A percentile compares a stretch with the other conserved stretches of the same genome.
Conservation (phyloP, 2,797 vertebrate genomes). For the Phataginus tetradactyla region DNA sequence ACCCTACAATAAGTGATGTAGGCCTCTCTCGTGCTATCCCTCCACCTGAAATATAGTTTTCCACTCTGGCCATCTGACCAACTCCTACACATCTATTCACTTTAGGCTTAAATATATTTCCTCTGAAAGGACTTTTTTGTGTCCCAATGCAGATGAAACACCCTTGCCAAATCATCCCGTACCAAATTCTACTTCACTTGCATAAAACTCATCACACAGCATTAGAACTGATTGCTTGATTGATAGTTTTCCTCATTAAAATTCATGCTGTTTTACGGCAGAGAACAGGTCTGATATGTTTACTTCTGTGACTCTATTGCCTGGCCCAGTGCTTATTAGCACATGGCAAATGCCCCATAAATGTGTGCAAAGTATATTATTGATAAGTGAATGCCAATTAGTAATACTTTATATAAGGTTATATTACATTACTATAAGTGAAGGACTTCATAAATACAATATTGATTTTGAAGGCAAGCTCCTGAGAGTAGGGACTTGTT, state of each 20-base stretch:
- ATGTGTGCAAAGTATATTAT: background rate
- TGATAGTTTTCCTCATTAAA: background rate
- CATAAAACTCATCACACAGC: background rate
- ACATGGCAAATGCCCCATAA: background rate
- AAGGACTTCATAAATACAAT: background rate
- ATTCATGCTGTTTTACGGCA: background rate
- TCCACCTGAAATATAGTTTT: background rate
- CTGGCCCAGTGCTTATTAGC: background rate
- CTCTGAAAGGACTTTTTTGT: background rate
- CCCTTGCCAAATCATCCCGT: background rate
- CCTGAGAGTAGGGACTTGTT: background rate
- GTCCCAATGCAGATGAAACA: background rate
- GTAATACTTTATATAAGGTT: background rate
- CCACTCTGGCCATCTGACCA: background rate
- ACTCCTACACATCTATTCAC: background rate
- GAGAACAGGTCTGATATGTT: background rate
- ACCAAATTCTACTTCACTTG: background rate
- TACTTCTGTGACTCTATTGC: background rate
- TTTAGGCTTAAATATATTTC: background rate
- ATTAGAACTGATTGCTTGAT: background rate
- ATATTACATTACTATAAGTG: background rate
- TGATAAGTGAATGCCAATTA: background rate
- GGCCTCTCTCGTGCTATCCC: background rate
- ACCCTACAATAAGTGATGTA: background rate
- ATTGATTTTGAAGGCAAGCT: background rate